Percentiles rank a stretch among this genome's conserved stretches.
Conservation (phyloP, 2,113 vertebrate genomes). For the Lepisosteus oculatus region DNA sequence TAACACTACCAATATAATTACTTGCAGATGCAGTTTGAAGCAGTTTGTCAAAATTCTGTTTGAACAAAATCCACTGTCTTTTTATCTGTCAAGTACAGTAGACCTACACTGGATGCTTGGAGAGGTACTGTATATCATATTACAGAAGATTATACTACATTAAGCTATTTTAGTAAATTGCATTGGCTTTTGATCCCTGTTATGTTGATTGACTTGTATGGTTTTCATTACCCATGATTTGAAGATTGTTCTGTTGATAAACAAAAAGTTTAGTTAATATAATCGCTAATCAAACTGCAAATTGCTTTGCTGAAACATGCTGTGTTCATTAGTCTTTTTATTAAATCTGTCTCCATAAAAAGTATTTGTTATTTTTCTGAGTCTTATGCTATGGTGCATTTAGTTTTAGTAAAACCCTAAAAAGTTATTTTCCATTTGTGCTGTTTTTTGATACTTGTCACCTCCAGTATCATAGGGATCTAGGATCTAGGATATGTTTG, state of each 20-base stretch:
- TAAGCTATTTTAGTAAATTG: constrained; percentile 69
- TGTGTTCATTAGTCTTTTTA: no score
- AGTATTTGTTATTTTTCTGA: no score
- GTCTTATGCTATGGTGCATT: no score
- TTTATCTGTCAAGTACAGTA: constrained; percentile 72
- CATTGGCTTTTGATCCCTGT: constrained; percentile 65
- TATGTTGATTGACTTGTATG: constrained; percentile 71
- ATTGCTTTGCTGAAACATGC: no score
- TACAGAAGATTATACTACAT: constrained; percentile 70
- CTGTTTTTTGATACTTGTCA: no score
- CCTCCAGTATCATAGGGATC: no score
- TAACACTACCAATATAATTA: constrained; percentile 70
- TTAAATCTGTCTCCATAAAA: no score
- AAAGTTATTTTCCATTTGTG: no score
- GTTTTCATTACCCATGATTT: constrained; percentile 63
- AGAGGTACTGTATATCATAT: constrained; percentile 52
- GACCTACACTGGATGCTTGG: constrained; percentile 46
- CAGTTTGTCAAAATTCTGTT: constrained; percentile 58
- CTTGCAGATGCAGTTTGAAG: constrained; percentile 63
- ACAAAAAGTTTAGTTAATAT: constrained; percentile 31
- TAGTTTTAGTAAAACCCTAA: no score
- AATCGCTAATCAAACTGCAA: no score
- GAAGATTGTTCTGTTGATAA: constrained; percentile 49
- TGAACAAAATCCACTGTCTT: constrained; percentile 64
- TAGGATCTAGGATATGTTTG: no score